phyloP scores from a whole-genome alignment of 2,888 invertebrate genomes.

The Hyposoter didymator region DNA sequence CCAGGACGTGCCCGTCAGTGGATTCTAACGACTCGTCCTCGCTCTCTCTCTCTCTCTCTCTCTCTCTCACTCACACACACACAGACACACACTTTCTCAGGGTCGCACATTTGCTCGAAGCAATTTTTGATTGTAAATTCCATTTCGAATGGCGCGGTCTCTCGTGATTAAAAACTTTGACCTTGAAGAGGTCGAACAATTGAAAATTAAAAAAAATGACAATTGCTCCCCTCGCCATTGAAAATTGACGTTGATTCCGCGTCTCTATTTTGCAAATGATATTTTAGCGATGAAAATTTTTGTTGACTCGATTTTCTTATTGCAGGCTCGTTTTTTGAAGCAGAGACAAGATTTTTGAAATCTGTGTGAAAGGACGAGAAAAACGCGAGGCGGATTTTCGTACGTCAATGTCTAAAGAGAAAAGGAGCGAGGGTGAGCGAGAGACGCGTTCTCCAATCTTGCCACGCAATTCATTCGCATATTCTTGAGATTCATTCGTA shows the following conservation, averaged over 20 bases:
- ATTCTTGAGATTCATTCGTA: conserved; percentile 37
- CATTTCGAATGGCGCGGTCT: conserved; percentile 3
- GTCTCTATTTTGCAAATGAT: not conserved
- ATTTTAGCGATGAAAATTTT: no score
- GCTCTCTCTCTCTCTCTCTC: conserved; percentile 66
- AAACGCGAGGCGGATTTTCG: conserved; percentile 22
- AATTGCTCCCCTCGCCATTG: not conserved
- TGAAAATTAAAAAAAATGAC: no score
- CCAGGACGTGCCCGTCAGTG: conserved; percentile 83
- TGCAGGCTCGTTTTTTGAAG: conserved; percentile 28
- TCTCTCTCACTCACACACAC: conserved; percentile 49
- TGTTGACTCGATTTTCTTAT: conserved; percentile 14
- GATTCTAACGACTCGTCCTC: conserved; percentile 72
- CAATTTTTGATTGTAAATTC: conserved; percentile 45
- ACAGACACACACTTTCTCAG: no score
- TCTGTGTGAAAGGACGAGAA: conserved; percentile 37
- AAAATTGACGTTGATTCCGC: not conserved
- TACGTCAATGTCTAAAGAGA: conserved; percentile 1
- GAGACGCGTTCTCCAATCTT: conserved; percentile 55
- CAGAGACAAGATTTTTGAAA: conserved; percentile 16
- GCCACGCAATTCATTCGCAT: conserved; percentile 52
- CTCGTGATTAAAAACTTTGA: not conserved
- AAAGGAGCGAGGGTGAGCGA: conserved; percentile 53
- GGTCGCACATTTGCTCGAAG: not conserved
- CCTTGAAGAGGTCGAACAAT: conserved; percentile 23